Percentiles rank a stretch among this genome's conserved stretches.
phyloP scores from a whole-genome alignment of 2,888 invertebrate genomes.

The Pterobdella sp. region DNA sequence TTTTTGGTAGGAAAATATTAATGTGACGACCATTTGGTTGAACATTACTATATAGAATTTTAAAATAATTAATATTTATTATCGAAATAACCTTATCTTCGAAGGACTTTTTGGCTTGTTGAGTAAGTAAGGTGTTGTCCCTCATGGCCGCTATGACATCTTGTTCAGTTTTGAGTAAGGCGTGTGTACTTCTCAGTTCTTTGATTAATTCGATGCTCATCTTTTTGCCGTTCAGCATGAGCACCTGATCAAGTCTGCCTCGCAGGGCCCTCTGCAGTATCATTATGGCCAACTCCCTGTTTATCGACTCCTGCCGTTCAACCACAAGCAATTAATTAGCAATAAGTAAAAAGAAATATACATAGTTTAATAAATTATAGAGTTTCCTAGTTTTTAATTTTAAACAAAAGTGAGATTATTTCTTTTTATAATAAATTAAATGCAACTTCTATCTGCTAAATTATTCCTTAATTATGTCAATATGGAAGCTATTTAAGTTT shows the following conservation, averaged over 20 bases:
- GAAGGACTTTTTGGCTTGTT: constrained; percentile 37
- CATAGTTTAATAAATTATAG: no score
- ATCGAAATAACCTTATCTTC: constrained; percentile 10
- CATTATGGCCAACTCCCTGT: constrained; percentile 57
- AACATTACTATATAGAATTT: constrained; percentile 38
- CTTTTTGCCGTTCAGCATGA: constrained; percentile 68
- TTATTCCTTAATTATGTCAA: no score
- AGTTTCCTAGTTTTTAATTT: no score
- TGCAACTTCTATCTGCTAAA: no score
- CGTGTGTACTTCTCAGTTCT: constrained; percentile 62
- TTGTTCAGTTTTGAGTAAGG: constrained; percentile 59
- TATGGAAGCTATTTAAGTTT: no score
- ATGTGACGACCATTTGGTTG: constrained; percentile 46
- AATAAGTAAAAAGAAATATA: no score
- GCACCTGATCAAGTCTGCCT: constrained; percentile 65
- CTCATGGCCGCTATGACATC: constrained; percentile 46
- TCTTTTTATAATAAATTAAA: no score
- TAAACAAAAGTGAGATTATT: no score
- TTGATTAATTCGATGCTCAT: constrained; percentile 64
- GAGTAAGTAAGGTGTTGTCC: constrained; percentile 48
- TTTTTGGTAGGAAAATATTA: no score
- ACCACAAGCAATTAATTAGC: no score
- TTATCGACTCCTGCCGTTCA: constrained; percentile 52
- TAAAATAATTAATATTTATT: not conserved
- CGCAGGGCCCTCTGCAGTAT: constrained; percentile 62